A percentile compares a stretch with the other conserved stretches of the same genome.
Conservation (phyloP, 2,797 vertebrate species). For the Spinus olivaceus region DNA sequence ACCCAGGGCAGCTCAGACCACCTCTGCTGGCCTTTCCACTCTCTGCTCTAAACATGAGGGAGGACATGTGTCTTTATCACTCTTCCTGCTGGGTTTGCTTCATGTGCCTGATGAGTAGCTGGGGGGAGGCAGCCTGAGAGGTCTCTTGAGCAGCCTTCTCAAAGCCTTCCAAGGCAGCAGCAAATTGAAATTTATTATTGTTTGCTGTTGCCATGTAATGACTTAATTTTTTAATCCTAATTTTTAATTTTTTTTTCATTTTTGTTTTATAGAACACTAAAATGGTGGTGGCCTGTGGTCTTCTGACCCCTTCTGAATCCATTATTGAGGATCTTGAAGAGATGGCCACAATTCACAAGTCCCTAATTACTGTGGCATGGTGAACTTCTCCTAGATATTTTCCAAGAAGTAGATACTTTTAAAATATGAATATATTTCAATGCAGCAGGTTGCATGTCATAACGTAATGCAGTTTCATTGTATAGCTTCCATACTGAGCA, state of each 20-base stretch:
- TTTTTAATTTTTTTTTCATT: too few relatives aligned
- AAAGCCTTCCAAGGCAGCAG: neutral
- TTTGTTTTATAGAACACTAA: neutral
- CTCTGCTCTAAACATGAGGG: neutral
- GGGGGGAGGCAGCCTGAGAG: neutral
- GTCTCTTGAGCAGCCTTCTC: neutral
- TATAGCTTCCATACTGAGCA: neutral
- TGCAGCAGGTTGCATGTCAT: neutral
- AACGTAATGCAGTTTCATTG: neutral
- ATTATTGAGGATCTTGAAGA: neutral
- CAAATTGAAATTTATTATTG: neutral
- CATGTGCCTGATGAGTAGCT: fast-evolving
- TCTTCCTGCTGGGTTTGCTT: neutral
- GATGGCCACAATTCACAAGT: neutral
- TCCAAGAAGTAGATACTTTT: neutral
- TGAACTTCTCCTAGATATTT: neutral
- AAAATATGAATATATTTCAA: neutral
- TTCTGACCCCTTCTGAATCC: neutral
- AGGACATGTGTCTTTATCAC: neutral
- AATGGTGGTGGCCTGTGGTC: neutral
- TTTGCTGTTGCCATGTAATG: neutral
- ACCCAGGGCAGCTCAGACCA: fast-evolving
- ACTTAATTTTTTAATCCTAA: neutral
- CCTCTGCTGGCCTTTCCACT: fast-evolving
- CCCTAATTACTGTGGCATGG: fast-evolving